Base-by-base conservation (phyloP, 1,140 invertebrate species). In the Argopecten irradians region DNA sequence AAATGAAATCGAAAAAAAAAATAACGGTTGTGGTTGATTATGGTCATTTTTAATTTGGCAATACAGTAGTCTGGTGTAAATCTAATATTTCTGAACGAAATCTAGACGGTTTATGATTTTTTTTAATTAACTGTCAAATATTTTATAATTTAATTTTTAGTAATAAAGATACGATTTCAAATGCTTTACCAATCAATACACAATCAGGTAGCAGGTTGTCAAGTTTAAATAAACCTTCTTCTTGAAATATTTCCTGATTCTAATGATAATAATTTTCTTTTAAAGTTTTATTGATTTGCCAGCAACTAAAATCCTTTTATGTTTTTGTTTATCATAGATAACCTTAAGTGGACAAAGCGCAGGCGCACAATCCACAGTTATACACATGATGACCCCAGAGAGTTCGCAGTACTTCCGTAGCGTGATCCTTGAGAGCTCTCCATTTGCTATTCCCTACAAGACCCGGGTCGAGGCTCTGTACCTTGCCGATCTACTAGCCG, bases 281-380 rank as follows among this genome's bases (percentile, higher is more conserved):
- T n/a, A n/a, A n/a, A n/a, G n/a, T n/a, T n/a, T n/a, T n/a, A n/a
- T n/a, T n/a, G n/a, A 71, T 8, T 13, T 28, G 28, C 55, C 1
- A n/a, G n/a, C 22, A 16, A 2, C 55, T 71, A n/a, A 71, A 28
- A 71, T 16, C 55, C 22, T 5, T 71, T 71, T 14, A 16, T 46
- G 43, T 46, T 71, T 87, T 34, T 43, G 28, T 35, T 84, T 0
- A 33, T 85, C 39, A 22, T 33, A 92, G 90, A 91, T 94, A 2
- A 94, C 93, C 7, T 35, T 94, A 83, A 94, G 92, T 85, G 93
- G 93, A 22, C 92, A 94, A 41, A 93, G 92, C 39, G 93, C 93
- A 32, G 93, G 93, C n/a, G 93, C 91, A 8, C 92, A 92, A 83
- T 93, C 92, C 13, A 90, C 89, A 3, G 14, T 92, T 5, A 86